Percentiles rank a stretch among this genome's conserved stretches.
phyloP scores from a whole-genome alignment of 2,113 vertebrate species.

The Donacobius atricapilla region DNA sequence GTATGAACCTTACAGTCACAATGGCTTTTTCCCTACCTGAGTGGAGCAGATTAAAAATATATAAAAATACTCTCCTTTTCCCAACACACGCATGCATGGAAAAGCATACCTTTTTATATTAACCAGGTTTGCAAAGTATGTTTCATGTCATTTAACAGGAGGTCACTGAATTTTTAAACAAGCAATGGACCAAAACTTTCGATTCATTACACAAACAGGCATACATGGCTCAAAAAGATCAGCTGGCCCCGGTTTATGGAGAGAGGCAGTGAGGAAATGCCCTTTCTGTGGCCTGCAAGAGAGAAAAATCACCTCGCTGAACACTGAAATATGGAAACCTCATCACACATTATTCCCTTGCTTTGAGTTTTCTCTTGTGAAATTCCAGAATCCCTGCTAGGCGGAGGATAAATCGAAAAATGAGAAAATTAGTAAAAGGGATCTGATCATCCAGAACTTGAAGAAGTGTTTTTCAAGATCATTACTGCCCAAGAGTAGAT shows the following conservation, averaged over 20 bases:
- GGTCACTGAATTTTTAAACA: conserved; percentile 52
- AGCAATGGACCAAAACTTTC: conserved; percentile 48
- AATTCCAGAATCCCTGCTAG: not conserved
- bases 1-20: not conserved
- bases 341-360: not conserved
- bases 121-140: conserved; percentile 5
- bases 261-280: not conserved
- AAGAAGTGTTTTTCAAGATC: not conserved
- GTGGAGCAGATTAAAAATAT: not conserved
- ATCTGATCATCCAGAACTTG: not conserved
- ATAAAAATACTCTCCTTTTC: not conserved
- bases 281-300: not conserved
- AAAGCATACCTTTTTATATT: conserved; percentile 26
- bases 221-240: not conserved
- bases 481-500: not conserved
- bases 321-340: not conserved
- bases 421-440: not conserved
- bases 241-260: not conserved
- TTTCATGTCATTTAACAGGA: conserved; percentile 48
- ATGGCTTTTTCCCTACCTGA: not conserved
- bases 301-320: not conserved
- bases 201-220: conserved; percentile 44
- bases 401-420: not conserved
- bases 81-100: not conserved
- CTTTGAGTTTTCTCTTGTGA: not conserved